Base-by-base conservation (phyloP, 2,888 invertebrate species). In the Ochropleura leucogaster region DNA sequence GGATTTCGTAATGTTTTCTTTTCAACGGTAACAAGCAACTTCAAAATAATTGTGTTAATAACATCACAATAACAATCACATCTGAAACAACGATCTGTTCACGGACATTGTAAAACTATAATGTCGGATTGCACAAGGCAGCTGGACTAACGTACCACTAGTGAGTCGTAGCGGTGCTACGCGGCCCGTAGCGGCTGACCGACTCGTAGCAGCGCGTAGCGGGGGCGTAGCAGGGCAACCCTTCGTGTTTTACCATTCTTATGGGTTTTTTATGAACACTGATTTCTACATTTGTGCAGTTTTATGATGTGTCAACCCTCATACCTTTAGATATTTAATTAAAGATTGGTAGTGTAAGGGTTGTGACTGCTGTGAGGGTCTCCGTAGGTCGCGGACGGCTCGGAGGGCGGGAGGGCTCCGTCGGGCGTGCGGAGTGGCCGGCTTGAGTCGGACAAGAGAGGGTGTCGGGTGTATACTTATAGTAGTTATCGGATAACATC, bases 251-350 rank as follows among this genome's bases (percentile, higher is more conserved):
- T 88, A 72, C 75, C 72, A 72, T 80, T 80, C 73, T 87, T 88
- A 89, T 88, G 85, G 84, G 83, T 67, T 88, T 89, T 90, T 90
- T 89, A 92, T 90, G 90, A 91, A 83, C 92, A 87, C 86, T 89
- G 93, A 92, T 92, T 92, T 90, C 89, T 90, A 88, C 90, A 92
- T 91, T 91, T 89, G 89, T 89, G 85, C 82, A 85, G 83, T 90
- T 89, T 88, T 88, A 87, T 84, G 85, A 83, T 70, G 82, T 84
- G 87, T 84, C 83, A 83, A 80, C 84, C 79, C 82, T 78, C 82
- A 85, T 79, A 83, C 82, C 82, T 79, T 72, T 72, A 64, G 80
- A 85, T 88, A 89, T 91, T 90, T 89, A 89, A 91, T 91, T 88
- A 90, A 90, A 89, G 89, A 89, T 90, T 88, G 74, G 74, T 62